Evolutionary conservation across 2,888 invertebrate genomes (phyloP).

Genomic region (Epinotia ramella): DNA sequence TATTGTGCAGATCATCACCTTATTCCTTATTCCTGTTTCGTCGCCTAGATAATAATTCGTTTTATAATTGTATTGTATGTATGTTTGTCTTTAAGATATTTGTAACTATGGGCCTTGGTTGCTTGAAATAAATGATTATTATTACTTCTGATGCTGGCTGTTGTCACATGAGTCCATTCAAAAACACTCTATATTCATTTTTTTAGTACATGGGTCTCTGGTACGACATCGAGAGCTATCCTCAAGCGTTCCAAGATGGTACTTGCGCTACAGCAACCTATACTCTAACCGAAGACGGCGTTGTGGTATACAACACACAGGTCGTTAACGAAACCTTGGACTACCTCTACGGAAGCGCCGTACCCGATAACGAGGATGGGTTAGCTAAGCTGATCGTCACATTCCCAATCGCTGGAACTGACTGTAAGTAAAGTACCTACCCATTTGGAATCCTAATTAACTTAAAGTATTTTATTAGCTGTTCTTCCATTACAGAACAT

Average conservation of each 20-base stretch:
- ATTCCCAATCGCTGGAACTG: conserved; percentile 74
- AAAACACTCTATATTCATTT: neutral
- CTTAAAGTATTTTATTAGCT: no score
- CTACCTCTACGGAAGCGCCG: conserved; percentile 76
- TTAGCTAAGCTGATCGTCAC: conserved; percentile 77
- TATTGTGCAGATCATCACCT: no score
- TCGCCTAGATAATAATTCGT: no score
- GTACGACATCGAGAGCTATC: conserved; percentile 78
- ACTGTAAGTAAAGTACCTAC: conserved; percentile 44
- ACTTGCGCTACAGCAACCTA: conserved; percentile 84
- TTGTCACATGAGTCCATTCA: no score
- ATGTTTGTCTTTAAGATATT: no score
- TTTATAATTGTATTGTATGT: no score
- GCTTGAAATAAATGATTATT: no score
- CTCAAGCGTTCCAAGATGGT: conserved; percentile 82
- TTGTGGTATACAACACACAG: conserved; percentile 43
- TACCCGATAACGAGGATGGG: conserved; percentile 61
- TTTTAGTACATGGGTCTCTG: conserved; percentile 83
- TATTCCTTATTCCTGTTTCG: no score
- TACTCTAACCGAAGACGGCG: conserved; percentile 55
- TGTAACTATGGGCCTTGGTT: no score
- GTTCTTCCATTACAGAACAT: no score
- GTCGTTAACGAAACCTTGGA: conserved; percentile 68
- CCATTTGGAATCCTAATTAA: no score
- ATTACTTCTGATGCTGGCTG: no score